Percentiles rank a stretch among this genome's conserved stretches.
Evolutionary conservation across 2,113 vertebrate genomes (phyloP).

Genomic region (Orthonyx spaldingii): DNA sequence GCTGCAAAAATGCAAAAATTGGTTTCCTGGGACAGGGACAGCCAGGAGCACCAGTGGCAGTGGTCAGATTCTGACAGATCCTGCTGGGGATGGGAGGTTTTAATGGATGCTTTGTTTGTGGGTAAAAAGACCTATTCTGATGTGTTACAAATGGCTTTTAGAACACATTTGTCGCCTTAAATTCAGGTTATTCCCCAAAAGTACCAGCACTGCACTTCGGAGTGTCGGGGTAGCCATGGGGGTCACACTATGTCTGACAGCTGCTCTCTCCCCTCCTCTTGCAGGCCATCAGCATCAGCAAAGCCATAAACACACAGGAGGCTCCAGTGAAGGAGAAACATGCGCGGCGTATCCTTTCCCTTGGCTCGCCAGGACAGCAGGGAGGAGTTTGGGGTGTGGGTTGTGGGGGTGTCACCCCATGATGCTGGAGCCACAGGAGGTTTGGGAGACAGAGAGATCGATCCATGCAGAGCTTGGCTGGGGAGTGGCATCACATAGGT

Average conservation of each 20-base stretch:
- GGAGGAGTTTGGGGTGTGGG: background rate
- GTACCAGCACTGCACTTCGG: rapidly evolving
- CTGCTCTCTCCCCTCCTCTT: background rate
- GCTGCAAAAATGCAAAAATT: background rate
- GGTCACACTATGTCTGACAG: background rate
- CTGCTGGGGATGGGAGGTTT: background rate
- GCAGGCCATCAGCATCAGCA: conserved; percentile 95
- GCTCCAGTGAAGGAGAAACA: conserved; percentile 97
- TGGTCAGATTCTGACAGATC: background rate
- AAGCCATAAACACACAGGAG: conserved; percentile 91
- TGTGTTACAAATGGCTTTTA: background rate
- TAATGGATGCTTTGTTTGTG: background rate
- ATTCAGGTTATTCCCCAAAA: background rate
- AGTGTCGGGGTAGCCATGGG: rapidly evolving
- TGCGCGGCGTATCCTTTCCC: conserved; percentile 91
- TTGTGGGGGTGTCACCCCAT: background rate
- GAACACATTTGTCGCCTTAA: background rate
- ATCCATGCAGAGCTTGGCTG: rapidly evolving
- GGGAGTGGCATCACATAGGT: rapidly evolving
- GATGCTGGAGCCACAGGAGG: background rate
- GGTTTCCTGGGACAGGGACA: background rate
- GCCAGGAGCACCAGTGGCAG: background rate
- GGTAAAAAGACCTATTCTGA: background rate
- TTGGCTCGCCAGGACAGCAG: rapidly evolving
- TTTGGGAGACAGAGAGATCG: background rate